Base-by-base conservation (phyloP, 2,797 vertebrate genomes). In the Sebastes taczanowskii region DNA sequence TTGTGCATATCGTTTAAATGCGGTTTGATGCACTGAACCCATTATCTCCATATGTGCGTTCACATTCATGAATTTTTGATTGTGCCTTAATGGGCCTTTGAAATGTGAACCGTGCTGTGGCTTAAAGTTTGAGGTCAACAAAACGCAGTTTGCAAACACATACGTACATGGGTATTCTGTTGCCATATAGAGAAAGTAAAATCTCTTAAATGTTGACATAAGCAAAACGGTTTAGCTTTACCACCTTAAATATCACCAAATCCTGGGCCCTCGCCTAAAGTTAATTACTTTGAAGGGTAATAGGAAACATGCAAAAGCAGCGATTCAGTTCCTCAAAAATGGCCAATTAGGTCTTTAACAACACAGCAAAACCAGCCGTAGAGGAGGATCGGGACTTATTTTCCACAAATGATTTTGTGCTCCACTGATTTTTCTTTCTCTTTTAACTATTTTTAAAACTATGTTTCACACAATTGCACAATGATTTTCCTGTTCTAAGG, bases 61-160 rank as follows among this genome's bases (percentile, higher is more conserved):
- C 81, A 56, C 35, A 34, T 30, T 80, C 63, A 78, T 88, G 11
- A 64, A 86, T 80, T 65, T 82, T 91, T 88, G 2, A 89, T 86
- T 60, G 22, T 7, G 5, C 25, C 34, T 56, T 71, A 77, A 87
- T 89, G 72, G 63, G 71, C 7, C 52, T 82, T 66, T 77, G 32
- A 72, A 86, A 83, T 83, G 69, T 0, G 18, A 80, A 53, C 32
- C 27, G 1, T 18, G 11, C 25, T 30, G 30, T 29, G 5, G 49
- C 42, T 72, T 20, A 22, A 83, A 69, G 63, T 78, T 60, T 75
- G 10, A 72, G 35, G 70, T 70, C 53, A 71, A 49, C 29, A 65
- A 65, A 75, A 46, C 10, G 10, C 11, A 58, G 49, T 62, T 1
- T 56, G 30, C 16, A 30, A 29, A 46, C 7, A 52, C 2, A 14